These are phyloP conservation scores for Alligator sinensis DNA, from an alignment of 2,113 vertebrate species.

Conservation along the genomic window DNA sequence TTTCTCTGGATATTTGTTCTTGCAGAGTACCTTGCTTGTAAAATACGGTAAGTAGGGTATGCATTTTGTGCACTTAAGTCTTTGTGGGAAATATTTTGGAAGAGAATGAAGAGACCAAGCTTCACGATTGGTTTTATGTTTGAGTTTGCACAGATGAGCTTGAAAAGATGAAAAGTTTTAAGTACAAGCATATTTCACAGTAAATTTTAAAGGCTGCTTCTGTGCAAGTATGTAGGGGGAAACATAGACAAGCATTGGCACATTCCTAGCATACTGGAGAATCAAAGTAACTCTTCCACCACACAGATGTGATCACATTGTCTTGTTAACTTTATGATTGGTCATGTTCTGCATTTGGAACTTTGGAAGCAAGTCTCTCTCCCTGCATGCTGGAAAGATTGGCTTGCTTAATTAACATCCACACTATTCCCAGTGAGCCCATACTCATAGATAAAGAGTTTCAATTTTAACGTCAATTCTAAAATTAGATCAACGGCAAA, in stretches of 20 bases:
- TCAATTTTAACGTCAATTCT: neutral
- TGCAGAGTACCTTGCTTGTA: neutral
- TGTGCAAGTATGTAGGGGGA: neutral
- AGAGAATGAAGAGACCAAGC: neutral
- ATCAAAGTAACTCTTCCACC: neutral
- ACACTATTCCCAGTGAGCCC: neutral
- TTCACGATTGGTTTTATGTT: neutral
- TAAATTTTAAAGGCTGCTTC: neutral
- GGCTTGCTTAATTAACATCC: neutral
- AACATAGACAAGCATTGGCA: neutral
- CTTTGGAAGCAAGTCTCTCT: neutral
- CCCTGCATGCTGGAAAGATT: neutral
- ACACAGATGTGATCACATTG: neutral
- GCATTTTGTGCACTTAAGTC: neutral
- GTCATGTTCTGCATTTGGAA: neutral
- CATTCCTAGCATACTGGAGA: neutral
- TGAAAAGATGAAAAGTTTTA: neutral
- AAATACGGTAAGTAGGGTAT: neutral
- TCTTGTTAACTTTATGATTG: neutral
- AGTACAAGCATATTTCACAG: neutral
- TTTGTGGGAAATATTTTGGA: neutral
- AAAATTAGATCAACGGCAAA: neutral
- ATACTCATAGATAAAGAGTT: neutral
- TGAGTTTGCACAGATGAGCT: neutral
- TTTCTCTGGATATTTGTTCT: neutral